These are phyloP conservation scores for Andrena hattorfiana DNA, from an alignment of 2,888 invertebrate genomes.

Conservation along the genomic window DNA sequence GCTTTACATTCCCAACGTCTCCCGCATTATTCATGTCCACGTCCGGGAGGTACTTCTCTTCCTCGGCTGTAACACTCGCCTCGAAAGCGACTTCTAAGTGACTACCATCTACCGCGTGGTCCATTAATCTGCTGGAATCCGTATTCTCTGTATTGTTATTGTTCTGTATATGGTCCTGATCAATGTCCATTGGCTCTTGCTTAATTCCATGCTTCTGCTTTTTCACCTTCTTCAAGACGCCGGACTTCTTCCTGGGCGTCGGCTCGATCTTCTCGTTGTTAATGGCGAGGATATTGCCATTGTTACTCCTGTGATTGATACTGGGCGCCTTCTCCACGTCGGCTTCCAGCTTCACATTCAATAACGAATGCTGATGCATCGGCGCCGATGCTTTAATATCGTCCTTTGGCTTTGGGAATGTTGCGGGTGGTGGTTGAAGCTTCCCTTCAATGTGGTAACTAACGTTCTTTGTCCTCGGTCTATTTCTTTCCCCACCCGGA, in stretches of 20 bases:
- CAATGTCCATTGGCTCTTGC: constrained; percentile 73
- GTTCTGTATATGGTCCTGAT: constrained; percentile 62
- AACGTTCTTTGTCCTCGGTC: constrained; percentile 89
- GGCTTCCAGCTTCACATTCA: constrained; percentile 66
- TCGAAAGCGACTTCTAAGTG: constrained; percentile 80
- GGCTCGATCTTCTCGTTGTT: constrained; percentile 65
- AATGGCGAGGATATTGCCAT: constrained; percentile 74
- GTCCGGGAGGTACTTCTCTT: constrained; percentile 80
- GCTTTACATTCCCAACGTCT: constrained; percentile 74
- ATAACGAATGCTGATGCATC: constrained; percentile 28
- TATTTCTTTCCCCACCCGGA: constrained; percentile 85
- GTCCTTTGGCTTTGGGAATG: constrained; percentile 85
- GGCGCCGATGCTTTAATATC: constrained; percentile 36
- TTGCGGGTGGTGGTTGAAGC: constrained; percentile 86
- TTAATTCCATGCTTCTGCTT: constrained; percentile 73
- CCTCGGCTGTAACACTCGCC: constrained; percentile 75
- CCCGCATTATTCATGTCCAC: constrained; percentile 70
- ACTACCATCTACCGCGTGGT: constrained; percentile 77
- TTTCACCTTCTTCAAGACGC: constrained; percentile 63
- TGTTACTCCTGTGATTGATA: constrained; percentile 79
- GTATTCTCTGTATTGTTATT: constrained; percentile 72
- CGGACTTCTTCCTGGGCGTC: constrained; percentile 65
- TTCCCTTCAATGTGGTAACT: constrained; percentile 87
- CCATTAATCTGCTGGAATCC: constrained; percentile 67
- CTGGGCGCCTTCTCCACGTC: constrained; percentile 61